These are phyloP conservation scores for Bolinopsis microptera DNA, from an alignment of 37 sponge, comb jelly and placozoan genomes.

Conservation along the genomic window DNA sequence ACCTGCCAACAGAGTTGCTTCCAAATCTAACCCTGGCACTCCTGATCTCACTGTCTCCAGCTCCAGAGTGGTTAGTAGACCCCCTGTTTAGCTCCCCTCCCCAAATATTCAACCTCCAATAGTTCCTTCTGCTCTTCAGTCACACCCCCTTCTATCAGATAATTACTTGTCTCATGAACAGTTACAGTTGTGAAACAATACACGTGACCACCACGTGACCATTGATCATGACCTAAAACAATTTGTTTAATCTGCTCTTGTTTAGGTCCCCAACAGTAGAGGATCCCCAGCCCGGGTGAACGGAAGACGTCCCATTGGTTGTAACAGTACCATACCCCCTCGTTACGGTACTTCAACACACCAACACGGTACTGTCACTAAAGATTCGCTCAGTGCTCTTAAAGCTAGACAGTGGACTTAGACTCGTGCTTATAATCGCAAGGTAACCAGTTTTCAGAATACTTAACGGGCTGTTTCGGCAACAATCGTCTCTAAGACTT, in stretches of 20 bases:
- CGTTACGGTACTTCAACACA: constrained; percentile 33
- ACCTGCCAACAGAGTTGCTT: neutral
- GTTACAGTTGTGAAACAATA: too few species aligned
- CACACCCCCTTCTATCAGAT: too few species aligned
- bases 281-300: neutral
- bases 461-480: neutral
- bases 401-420: constrained; percentile 27
- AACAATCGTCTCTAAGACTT: neutral
- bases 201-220: too few species aligned
- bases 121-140: too few species aligned
- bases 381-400: neutral
- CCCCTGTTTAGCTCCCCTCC: too few species aligned
- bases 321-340: neutral
- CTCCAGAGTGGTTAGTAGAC: neutral
- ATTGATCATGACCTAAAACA: too few species aligned
- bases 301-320: neutral
- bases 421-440: neutral
- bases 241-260: too few species aligned
- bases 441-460: neutral
- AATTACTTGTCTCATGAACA: too few species aligned
- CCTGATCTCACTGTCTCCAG: constrained; percentile 35
- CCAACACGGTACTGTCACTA: constrained; percentile 42
- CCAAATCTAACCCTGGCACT: neutral
- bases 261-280: constrained; percentile 12
- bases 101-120: too few species aligned